phyloP scores from a whole-genome alignment of 2,113 vertebrate genomes.

The Rhagologus leucostigma region DNA sequence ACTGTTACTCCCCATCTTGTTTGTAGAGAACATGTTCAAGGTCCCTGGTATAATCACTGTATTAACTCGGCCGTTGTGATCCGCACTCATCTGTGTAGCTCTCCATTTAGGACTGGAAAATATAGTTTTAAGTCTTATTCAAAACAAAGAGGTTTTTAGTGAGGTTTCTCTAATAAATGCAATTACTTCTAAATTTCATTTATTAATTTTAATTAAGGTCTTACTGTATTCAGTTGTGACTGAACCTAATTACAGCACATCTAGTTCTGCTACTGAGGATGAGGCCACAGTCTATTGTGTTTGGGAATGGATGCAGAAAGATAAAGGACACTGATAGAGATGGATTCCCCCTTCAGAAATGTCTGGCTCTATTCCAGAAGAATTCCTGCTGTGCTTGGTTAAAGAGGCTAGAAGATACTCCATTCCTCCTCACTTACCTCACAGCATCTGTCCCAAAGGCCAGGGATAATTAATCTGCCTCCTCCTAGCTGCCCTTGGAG shows the following conservation, averaged over 20 bases:
- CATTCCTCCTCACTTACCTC: not conserved
- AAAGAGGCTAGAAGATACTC: not conserved
- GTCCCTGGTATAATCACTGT: not conserved
- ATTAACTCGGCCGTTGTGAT: not conserved
- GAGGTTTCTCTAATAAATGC: not conserved
- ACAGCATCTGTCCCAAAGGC: not conserved
- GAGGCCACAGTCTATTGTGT: not conserved
- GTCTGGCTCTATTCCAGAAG: not conserved
- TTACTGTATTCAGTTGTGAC: not conserved
- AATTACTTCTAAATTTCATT: not conserved
- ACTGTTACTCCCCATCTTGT: not conserved
- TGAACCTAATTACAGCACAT: not conserved
- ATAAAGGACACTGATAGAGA: not conserved
- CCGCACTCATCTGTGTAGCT: not conserved
- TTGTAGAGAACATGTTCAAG: not conserved
- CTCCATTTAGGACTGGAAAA: not conserved
- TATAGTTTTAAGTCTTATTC: not conserved
- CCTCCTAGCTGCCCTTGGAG: not conserved
- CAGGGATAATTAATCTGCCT: not conserved
- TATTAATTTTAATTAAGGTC: not conserved
- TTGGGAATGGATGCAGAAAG: not conserved
- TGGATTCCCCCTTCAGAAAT: not conserved
- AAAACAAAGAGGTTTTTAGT: not conserved
- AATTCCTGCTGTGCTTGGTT: not conserved
- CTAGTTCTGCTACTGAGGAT: not conserved